Evolutionary conservation across 2,113 vertebrate genomes (phyloP), one percentile per base, ranked within the genome.

Genomic region (Atherinomorus stipes): DNA sequence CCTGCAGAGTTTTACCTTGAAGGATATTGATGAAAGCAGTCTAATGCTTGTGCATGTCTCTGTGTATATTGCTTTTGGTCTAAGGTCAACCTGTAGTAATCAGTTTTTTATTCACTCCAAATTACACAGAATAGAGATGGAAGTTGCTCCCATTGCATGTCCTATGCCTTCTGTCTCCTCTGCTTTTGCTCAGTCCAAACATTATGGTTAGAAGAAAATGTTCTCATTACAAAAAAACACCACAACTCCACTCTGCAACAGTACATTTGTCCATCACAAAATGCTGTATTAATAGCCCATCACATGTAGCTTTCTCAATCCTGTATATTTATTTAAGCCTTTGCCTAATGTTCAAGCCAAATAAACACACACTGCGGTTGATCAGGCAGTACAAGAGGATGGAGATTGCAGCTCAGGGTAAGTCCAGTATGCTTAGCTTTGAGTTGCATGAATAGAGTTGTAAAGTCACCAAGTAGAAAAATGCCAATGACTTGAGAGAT

Each of bases 201-300:
- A 82, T 78, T 84, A 74, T 75, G 85, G 85, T 90, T 50, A 66
- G 71, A 81, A 58, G 42, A 82, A 86, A 84, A 80, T 87, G 71
- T 85, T 59, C 83, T 71, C 63, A 18, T 85, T 85, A 74, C 73
- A 79, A 77, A 89, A 31, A 89, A 26, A 34, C 58, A 1, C 31
- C 57, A 56, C 45, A 60, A 37, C 37, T 68, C 74, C 68, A 47
- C 60, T 70, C 70, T 64, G 56, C 59, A 47, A 60, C 62, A 42
- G 82, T 79, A 87, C 79, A 74, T 76, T 88, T 89, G 83, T 85
- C 81, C 76, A 61, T 85, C 76, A 86, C 83, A 88, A 86, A 89
- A 78, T 64, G 73, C 77, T 0, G 42, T 71, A 75, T 88, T 85
- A 89, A 83, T 85, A 85, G 74, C 71, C 67, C 76, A 84, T 90